Percentiles rank a stretch among this genome's conserved stretches.
These are phyloP conservation scores for Catharus bicknelli DNA, from an alignment of 2,113 vertebrate genomes.

Conservation along the genomic window DNA sequence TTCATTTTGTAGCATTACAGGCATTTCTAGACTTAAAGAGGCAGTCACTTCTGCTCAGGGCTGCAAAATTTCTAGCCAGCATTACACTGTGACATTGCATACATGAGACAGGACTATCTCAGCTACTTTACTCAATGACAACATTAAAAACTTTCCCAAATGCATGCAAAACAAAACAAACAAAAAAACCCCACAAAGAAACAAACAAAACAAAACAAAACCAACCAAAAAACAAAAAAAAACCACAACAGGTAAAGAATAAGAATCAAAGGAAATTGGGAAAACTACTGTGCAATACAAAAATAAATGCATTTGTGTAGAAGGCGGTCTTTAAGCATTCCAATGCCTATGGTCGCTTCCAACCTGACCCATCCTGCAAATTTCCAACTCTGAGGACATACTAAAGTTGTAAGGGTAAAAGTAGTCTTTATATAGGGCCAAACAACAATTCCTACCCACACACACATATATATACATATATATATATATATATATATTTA, in stretches of 20 bases:
- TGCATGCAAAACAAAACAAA: background rate
- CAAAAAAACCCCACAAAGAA: too few species aligned
- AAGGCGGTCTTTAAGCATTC: background rate
- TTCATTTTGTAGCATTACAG: background rate
- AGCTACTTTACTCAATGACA: background rate
- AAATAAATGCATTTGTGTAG: background rate
- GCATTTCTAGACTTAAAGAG: background rate
- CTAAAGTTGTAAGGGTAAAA: background rate
- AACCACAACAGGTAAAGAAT: background rate
- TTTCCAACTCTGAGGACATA: background rate
- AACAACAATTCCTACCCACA: background rate
- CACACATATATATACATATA: too few species aligned
- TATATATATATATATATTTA: background rate
- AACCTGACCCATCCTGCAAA: background rate
- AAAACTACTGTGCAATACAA: background rate
- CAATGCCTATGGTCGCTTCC: background rate
- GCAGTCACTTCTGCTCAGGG: background rate
- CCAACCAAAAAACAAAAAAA: too few species aligned
- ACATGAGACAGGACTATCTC: background rate
- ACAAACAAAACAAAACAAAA: too few species aligned
- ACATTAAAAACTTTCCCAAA: background rate
- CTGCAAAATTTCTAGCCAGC: background rate
- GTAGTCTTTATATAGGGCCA: background rate
- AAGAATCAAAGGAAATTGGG: background rate
- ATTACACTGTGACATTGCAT: fast-evolving